Conservation (phyloP, 2,113 vertebrate genomes). For the Sus scrofa region T2T-Sscrofa CM000812.6:173731501-173732000, state of each 20-base stretch:
- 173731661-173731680: background rate
- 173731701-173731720: accelerated
- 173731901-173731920: background rate
- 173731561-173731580: background rate
- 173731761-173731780: background rate
- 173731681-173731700: too few relatives aligned
- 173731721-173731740: background rate
- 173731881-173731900: background rate
- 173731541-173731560: background rate
- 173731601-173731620: background rate
- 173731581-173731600: background rate
- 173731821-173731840: background rate
- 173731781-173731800: too few relatives aligned
- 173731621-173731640: background rate
- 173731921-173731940: background rate
- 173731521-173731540: background rate
- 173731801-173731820: too few relatives aligned
- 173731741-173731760: background rate
- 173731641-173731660: background rate
- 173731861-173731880: background rate
- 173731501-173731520: background rate
- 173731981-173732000: background rate
- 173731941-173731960: background rate
- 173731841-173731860: background rate
- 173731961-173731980: background rate